These are phyloP conservation scores for Tympanuchus pallidicinctus DNA, from an alignment of 2,113 vertebrate genomes.

Conservation along the genomic window DNA sequence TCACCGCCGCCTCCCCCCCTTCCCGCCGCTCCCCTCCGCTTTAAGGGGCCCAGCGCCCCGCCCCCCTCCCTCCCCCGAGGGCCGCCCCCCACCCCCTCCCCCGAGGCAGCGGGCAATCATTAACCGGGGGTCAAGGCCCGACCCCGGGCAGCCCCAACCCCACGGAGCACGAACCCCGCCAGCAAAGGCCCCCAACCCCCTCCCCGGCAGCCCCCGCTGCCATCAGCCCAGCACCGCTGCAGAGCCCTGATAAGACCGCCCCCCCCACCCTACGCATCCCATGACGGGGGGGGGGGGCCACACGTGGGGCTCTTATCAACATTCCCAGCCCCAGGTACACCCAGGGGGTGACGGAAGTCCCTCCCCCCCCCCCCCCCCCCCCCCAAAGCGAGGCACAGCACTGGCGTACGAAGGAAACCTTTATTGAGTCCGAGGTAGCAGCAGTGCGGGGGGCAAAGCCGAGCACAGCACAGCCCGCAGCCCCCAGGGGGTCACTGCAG, in stretches of 20 bases:
- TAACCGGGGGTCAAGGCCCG: conserved; percentile 42
- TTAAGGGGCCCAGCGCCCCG: background rate
- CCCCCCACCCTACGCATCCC: background rate
- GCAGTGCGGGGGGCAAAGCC: conserved; percentile 51
- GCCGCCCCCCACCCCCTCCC: too few relatives aligned
- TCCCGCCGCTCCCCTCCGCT: background rate
- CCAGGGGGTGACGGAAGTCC: fast-evolving
- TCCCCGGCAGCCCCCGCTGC: too few relatives aligned
- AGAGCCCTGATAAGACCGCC: background rate
- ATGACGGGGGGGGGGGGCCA: fast-evolving
- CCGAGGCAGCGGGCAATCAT: background rate
- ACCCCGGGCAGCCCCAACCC: background rate
- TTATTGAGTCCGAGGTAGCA: conserved; percentile 67
- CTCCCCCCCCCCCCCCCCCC: fast-evolving
- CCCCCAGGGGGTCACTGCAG: background rate
- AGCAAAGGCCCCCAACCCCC: too few relatives aligned
- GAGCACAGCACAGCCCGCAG: background rate
- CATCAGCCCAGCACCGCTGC: background rate
- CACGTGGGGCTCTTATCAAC: background rate
- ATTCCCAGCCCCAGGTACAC: background rate
- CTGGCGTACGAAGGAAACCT: background rate
- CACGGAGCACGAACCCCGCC: background rate
- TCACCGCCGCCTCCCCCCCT: background rate
- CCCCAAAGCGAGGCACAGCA: background rate
- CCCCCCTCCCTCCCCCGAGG: background rate